Evolutionary conservation across 92 coral and sea anemone genomes (phyloP).

Genomic region (Isaurus tuberculatus): DNA sequence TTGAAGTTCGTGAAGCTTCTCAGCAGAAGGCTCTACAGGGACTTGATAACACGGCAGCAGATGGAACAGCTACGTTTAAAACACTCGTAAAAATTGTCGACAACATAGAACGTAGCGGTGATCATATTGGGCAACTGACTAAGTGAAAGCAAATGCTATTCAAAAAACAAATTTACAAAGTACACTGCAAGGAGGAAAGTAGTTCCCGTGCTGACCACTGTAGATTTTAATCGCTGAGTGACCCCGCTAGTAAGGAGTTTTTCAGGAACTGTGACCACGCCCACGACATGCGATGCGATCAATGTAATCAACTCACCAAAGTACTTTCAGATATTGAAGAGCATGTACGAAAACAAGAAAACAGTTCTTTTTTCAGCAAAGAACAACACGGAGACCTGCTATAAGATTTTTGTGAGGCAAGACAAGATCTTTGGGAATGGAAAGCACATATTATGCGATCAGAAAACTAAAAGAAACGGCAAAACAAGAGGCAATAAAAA

Average conservation of each 20-base stretch:
- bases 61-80: slow-evolving; percentile 55
- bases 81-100: slow-evolving; percentile 46
- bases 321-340: slow-evolving; percentile 37
- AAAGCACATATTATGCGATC: slow-evolving; percentile 72
- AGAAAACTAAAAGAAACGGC: slow-evolving; percentile 65
- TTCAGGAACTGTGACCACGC: slow-evolving; percentile 39
- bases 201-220: slow-evolving; percentile 51
- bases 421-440: slow-evolving; percentile 58
- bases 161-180: slow-evolving; percentile 58
- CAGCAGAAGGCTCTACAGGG: slow-evolving; percentile 46
- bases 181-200: slow-evolving; percentile 48
- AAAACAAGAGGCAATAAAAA: slow-evolving; percentile 49
- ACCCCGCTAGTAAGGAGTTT: slow-evolving; percentile 35
- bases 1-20: slow-evolving; percentile 52
- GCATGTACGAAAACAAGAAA: slow-evolving; percentile 9
- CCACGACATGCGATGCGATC: slow-evolving; percentile 47
- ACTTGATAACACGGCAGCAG: slow-evolving; percentile 49
- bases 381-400: slow-evolving; percentile 47
- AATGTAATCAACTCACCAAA: slow-evolving; percentile 45
- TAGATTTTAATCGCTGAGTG: slow-evolving; percentile 45
- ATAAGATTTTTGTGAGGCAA: slow-evolving; percentile 45
- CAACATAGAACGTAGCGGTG: slow-evolving; percentile 45
- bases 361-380: slow-evolving; percentile 11
- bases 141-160: slow-evolving; percentile 48
- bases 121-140: slow-evolving; percentile 43